Evolutionary conservation across 2,888 invertebrate species (phyloP).

Genomic region (Ctena decussata): DNA sequence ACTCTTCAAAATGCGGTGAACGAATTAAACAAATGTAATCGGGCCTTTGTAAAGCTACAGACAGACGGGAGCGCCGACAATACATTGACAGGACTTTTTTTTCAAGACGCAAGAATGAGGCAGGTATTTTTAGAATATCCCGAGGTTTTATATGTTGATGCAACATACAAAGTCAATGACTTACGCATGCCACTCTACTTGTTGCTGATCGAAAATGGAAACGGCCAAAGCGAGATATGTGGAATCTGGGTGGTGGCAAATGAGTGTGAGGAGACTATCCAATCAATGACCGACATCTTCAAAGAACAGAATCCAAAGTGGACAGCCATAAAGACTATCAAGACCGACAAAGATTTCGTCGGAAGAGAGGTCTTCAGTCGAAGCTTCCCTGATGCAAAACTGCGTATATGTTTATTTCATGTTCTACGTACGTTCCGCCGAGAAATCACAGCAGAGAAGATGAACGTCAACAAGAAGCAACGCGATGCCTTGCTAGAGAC

Average conservation of each 20-base stretch:
- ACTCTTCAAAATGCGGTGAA: constrained; percentile 21
- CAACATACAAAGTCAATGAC: constrained; percentile 36
- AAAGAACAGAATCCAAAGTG: constrained; percentile 40
- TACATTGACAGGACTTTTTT: constrained; percentile 28
- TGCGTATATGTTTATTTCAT: neutral
- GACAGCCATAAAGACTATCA: neutral
- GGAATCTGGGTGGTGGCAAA: constrained; percentile 32
- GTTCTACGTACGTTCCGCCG: neutral
- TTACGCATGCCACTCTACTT: constrained; percentile 25
- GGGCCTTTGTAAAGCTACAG: constrained; percentile 23
- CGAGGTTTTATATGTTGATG: constrained; percentile 29
- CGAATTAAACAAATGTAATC: constrained; percentile 2
- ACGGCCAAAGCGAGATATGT: constrained; percentile 24
- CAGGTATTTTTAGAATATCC: neutral
- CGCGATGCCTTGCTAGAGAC: neutral
- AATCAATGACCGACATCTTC: constrained; percentile 15
- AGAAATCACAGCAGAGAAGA: neutral
- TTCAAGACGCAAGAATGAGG: constrained; percentile 22
- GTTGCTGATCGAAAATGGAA: constrained; percentile 26
- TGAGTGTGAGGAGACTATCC: neutral
- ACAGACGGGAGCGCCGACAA: neutral
- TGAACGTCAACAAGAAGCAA: neutral
- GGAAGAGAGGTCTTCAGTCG: constrained; percentile 5
- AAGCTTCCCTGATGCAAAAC: neutral
- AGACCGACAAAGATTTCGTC: constrained; percentile 39